phyloP scores from a whole-genome alignment of 2,113 vertebrate genomes.

The Eupsittula cactorum region DNA sequence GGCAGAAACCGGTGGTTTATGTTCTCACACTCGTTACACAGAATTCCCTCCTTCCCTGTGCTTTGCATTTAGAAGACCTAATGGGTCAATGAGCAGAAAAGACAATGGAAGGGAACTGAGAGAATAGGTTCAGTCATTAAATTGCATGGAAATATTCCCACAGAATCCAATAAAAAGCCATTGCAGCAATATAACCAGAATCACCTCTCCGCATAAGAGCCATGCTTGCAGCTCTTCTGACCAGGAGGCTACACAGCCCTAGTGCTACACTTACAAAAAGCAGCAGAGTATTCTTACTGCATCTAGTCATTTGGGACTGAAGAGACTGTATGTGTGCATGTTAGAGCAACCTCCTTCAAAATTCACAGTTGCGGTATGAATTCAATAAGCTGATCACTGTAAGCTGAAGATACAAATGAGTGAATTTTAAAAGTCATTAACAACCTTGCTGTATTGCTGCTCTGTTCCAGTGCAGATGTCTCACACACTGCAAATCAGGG shows the following conservation, averaged over 20 bases:
- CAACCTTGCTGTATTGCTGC: neutral
- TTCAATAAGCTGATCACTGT: neutral
- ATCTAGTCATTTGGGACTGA: neutral
- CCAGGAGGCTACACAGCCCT: neutral
- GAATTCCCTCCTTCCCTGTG: neutral
- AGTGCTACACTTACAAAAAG: neutral
- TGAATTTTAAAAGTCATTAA: neutral
- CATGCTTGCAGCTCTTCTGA: neutral
- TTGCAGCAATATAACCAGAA: neutral
- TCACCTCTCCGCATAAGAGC: neutral
- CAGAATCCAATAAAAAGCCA: neutral
- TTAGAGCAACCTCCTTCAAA: neutral
- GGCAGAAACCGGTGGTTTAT: constrained; percentile 22
- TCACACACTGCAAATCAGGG: neutral
- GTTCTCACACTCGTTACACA: constrained; percentile 30
- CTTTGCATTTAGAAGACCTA: constrained; percentile 17
- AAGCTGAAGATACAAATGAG: neutral
- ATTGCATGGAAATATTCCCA: constrained; percentile 17
- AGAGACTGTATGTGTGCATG: neutral
- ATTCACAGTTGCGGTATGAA: neutral
- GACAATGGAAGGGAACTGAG: constrained; percentile 12
- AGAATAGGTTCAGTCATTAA: neutral
- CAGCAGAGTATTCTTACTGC: neutral
- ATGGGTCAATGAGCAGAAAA: constrained; percentile 5
- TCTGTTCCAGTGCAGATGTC: neutral